Conservation (phyloP, 2,797 vertebrate species). For the Cyclura pinguis region DNA sequence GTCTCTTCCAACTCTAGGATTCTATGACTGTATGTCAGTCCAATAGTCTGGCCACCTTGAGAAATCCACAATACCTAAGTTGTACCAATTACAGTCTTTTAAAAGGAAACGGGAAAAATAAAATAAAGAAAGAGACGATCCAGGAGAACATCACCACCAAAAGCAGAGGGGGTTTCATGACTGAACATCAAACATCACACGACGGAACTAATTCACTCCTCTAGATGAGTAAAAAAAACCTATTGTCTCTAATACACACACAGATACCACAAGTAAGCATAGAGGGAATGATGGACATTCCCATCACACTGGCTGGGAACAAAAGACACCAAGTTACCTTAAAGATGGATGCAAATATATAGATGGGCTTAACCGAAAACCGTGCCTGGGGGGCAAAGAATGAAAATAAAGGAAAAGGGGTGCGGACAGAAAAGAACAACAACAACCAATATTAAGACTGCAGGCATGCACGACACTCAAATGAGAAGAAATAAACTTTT, state of each 20-base stretch:
- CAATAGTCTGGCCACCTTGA: not conserved
- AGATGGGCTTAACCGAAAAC: slow-evolving; percentile 88
- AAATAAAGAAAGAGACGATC: not conserved
- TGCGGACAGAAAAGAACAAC: no score
- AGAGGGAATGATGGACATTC: slow-evolving; percentile 21
- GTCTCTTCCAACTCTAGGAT: no score
- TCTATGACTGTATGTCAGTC: no score
- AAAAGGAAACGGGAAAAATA: not conserved
- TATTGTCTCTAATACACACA: slow-evolving; percentile 55
- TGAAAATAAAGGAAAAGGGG: slow-evolving; percentile 70
- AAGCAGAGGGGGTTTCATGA: not conserved
- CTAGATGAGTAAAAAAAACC: slow-evolving; percentile 50
- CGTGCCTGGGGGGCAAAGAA: slow-evolving; percentile 88
- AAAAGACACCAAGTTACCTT: slow-evolving; percentile 86
- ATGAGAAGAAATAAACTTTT: not conserved
- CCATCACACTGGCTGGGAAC: slow-evolving; percentile 54
- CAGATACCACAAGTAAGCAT: slow-evolving; percentile 11
- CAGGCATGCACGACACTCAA: slow-evolving; percentile 16
- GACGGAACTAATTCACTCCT: slow-evolving; percentile 36
- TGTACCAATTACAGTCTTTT: not conserved
- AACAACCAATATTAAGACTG: slow-evolving; percentile 36
- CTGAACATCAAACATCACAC: not conserved
- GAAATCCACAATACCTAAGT: not conserved
- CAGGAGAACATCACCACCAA: not conserved
- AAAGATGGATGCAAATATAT: slow-evolving; percentile 90